A percentile compares a stretch with the other conserved stretches of the same genome.
These are phyloP conservation scores for Todiramphus chloris DNA, from an alignment of 2,113 vertebrate species.

Conservation along the genomic window DNA sequence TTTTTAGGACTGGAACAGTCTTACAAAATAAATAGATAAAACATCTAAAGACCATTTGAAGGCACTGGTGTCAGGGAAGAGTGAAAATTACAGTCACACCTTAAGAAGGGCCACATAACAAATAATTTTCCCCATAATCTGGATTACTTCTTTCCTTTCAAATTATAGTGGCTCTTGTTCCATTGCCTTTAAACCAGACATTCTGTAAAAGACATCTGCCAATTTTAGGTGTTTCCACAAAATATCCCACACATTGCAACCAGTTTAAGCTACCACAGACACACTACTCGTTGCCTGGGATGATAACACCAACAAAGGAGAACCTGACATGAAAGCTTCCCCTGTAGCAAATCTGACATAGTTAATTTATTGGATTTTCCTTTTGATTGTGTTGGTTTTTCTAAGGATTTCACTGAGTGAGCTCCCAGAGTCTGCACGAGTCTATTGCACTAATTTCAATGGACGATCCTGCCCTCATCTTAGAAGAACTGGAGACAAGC, in stretches of 20 bases:
- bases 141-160: background rate
- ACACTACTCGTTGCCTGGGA: background rate
- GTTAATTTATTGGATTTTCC: background rate
- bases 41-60: background rate
- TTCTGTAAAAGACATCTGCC: background rate
- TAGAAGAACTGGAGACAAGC: background rate
- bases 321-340: background rate
- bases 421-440: accelerated
- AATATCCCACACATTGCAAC: background rate
- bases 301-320: background rate
- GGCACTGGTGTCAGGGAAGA: background rate
- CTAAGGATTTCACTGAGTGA: background rate
- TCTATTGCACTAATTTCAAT: background rate
- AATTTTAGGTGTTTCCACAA: background rate
- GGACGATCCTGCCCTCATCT: background rate
- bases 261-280: background rate
- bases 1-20: background rate
- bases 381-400: background rate
- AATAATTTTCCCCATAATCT: background rate
- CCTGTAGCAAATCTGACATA: background rate
- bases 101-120: background rate
- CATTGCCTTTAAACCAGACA: background rate
- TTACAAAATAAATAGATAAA: background rate
- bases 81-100: background rate
- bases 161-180: background rate